Percentiles rank a stretch among this genome's conserved stretches.
phyloP scores from a whole-genome alignment of 2,797 vertebrate species.

The Petrocephalus sullivani region DNA sequence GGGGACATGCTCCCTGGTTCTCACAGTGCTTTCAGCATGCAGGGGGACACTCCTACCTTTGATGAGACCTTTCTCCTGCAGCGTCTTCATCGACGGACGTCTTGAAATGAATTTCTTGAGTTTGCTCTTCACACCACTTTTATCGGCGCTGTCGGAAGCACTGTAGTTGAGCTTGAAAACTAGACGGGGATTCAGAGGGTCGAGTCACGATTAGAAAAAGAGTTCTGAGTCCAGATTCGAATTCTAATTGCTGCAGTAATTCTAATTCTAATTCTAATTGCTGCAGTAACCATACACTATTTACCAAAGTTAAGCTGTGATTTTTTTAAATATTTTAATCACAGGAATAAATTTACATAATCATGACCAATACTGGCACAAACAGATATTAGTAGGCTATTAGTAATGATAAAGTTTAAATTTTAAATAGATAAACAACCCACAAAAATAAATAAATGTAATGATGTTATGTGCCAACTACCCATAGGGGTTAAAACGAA shows the following conservation, averaged over 20 bases:
- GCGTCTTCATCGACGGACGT: conserved; percentile 83
- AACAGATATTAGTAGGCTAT: neutral
- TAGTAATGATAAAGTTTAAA: neutral
- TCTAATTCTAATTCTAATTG: neutral
- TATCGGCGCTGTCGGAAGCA: conserved; percentile 69
- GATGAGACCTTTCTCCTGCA: conserved; percentile 85
- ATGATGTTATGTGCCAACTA: neutral
- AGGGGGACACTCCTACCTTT: conserved; percentile 38
- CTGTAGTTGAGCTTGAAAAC: conserved; percentile 54
- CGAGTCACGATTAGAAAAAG: neutral
- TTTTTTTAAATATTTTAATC: neutral
- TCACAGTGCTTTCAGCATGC: neutral
- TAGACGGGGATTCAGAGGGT: neutral
- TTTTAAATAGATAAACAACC: neutral
- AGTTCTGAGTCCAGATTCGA: neutral
- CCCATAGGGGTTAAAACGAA: conserved; percentile 22
- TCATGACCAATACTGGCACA: conserved; percentile 2
- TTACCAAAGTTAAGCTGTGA: neutral
- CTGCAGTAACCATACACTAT: neutral
- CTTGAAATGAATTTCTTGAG: conserved; percentile 89
- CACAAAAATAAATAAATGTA: neutral
- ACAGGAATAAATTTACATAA: conserved; percentile 7
- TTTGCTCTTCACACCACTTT: conserved; percentile 79
- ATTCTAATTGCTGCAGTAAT: neutral
- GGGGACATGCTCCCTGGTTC: no score